Conservation (phyloP, 1,140 invertebrate species). For the Lepidurus arcticus region DNA sequence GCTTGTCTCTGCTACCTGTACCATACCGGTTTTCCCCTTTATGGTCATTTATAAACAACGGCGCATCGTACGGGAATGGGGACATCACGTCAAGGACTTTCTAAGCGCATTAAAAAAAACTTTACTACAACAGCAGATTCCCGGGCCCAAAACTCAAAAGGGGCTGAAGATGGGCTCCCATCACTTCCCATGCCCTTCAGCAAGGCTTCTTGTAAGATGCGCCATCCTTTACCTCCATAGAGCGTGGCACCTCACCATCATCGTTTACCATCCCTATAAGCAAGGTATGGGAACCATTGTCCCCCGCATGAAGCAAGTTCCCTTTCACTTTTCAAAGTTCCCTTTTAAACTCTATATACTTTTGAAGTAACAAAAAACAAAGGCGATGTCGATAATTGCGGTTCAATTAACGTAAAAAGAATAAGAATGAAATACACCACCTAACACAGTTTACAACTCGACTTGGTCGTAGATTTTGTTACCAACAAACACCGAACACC, state of each 20-base stretch:
- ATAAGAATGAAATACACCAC: too few species aligned
- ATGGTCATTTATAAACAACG: constrained; percentile 4
- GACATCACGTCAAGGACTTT: constrained; percentile 2
- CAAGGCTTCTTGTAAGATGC: neutral
- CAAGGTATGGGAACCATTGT: neutral
- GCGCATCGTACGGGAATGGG: constrained; percentile 5
- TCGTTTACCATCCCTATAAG: constrained; percentile 5
- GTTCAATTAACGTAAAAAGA: too few species aligned
- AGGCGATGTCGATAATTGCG: too few species aligned
- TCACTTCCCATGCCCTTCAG: neutral
- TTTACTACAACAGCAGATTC: neutral
- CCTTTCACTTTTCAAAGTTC: neutral
- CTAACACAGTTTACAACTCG: too few species aligned
- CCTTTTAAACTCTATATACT: too few species aligned
- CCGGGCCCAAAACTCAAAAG: neutral
- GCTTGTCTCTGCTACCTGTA: neutral
- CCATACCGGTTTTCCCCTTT: neutral
- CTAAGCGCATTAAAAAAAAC: neutral
- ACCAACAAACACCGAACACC: too few species aligned
- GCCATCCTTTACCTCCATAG: neutral
- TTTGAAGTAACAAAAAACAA: too few species aligned
- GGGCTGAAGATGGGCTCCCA: neutral
- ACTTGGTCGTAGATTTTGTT: too few species aligned
- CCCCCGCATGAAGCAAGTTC: neutral
- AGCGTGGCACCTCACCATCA: neutral